phyloP scores from a whole-genome alignment of 2,113 vertebrate genomes.

The Formicarius rufipectus region DNA sequence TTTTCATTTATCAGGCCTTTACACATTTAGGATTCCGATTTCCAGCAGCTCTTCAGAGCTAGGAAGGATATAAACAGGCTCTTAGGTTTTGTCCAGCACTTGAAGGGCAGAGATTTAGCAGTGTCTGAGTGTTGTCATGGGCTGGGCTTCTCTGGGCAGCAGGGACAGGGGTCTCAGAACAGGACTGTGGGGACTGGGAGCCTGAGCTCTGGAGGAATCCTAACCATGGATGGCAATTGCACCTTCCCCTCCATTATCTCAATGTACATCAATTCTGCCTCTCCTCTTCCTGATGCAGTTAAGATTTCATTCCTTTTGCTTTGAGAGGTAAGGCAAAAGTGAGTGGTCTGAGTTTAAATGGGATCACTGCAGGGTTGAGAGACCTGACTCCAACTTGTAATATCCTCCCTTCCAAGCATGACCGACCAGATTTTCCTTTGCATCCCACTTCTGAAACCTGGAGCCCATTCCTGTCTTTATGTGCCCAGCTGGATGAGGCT shows the following conservation, averaged over 20 bases:
- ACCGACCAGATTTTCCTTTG: background rate
- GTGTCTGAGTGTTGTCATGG: background rate
- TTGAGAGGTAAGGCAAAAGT: background rate
- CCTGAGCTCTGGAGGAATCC: background rate
- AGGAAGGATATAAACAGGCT: background rate
- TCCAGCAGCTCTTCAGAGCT: background rate
- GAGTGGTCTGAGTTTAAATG: background rate
- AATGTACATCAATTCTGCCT: background rate
- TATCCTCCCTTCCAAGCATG: accelerated
- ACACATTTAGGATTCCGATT: slow-evolving; percentile 34
- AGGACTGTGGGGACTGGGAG: background rate
- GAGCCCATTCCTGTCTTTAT: background rate
- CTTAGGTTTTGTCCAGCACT: background rate
- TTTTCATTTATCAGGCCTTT: slow-evolving; percentile 32
- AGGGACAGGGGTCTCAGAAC: background rate
- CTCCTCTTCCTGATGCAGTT: accelerated
- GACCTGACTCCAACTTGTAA: background rate
- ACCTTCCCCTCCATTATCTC: background rate
- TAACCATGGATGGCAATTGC: background rate
- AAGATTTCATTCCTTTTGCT: background rate
- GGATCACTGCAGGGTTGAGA: background rate
- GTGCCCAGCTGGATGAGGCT: background rate
- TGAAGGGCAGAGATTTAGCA: background rate
- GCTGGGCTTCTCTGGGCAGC: background rate
- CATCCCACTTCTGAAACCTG: background rate